Conservation (phyloP, 2,888 invertebrate genomes). For the Selenia dentaria region DNA sequence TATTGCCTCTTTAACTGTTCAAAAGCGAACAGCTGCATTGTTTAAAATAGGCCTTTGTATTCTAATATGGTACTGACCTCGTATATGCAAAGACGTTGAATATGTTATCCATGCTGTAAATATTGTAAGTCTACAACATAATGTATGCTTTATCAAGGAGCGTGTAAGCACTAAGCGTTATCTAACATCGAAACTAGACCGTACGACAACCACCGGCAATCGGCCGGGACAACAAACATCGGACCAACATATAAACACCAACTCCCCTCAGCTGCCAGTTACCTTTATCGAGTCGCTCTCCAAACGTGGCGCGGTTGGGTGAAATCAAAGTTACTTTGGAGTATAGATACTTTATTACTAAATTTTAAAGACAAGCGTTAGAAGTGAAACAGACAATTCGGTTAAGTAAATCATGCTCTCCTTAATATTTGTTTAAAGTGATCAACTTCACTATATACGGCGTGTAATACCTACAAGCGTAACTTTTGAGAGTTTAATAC, state of each 20-base stretch:
- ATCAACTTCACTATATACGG: conserved; percentile 53
- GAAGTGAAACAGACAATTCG: conserved; percentile 55
- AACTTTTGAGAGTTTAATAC: conserved; percentile 50
- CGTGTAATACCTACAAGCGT: conserved; percentile 74
- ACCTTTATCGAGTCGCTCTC: conserved; percentile 76
- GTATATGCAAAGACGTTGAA: conserved; percentile 25
- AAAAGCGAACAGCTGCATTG: too few species aligned
- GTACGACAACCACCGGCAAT: conserved; percentile 65
- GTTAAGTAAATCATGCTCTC: conserved; percentile 62
- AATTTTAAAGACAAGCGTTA: conserved; percentile 72
- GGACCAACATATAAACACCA: conserved; percentile 66
- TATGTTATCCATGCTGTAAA: conserved; percentile 26
- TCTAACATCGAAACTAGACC: conserved; percentile 71
- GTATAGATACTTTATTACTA: conserved; percentile 83
- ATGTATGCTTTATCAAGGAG: conserved; percentile 26
- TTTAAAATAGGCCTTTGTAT: too few species aligned
- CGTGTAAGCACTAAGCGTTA: conserved; percentile 69
- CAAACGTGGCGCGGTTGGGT: conserved; percentile 70
- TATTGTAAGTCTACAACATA: background rate
- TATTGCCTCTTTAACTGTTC: too few species aligned
- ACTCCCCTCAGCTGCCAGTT: conserved; percentile 56
- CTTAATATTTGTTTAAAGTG: conserved; percentile 32
- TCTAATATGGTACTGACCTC: background rate
- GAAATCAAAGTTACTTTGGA: conserved; percentile 83
- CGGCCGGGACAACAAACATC: conserved; percentile 54